Evolutionary conservation across 1,140 invertebrate genomes (phyloP), one percentile per base, ranked within the genome.

Genomic region (Eumeta japonica): DNA sequence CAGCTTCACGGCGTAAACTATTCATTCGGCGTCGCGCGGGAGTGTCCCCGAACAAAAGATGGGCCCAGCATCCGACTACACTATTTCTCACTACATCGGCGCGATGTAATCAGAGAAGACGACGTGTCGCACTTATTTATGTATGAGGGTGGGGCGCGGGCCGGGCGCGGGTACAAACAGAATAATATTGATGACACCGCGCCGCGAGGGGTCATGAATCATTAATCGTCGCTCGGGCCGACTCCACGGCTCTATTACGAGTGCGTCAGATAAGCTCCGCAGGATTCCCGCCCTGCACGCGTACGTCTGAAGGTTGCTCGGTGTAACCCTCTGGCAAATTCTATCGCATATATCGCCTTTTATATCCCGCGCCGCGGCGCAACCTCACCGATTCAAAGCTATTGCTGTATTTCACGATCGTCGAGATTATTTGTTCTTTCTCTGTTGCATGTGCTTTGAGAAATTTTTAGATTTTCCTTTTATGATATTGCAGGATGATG

Each of bases 21-120:
- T 71, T 71, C 68, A 67, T 62, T 68, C 57, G 49, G 49, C 53
- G 67, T 64, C 58, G 57, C 61, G 49, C 46, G 65, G 53, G 67
- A 64, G 62, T 66, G 65, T 65, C 67, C n/a, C 67, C 63, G 68
- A 71, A 71, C 68, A 73, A 73, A 70, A 71, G 68, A 62, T 55
- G 55, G 51, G 56, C 58, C 55, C 65, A 68, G 64, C 55, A 73
- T 70, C 67, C 65, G 57, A 70, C 50, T 66, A 66, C 58, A 73
- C 65, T 71, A 73, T 73, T 73, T 71, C 68, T 73, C 66, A 68
- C 63, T 64, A 68, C 64, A 71, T 73, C 64, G 68, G 64, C 62
- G 65, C 61, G 68, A 73, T 73, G 68, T 73, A 73, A 73, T 73
- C 68, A 73, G 68, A 73, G 68, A 73, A 73, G 65, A 70, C 65